Evolutionary conservation across 2,888 invertebrate genomes (phyloP).

Genomic region (Ochropleura plecta): DNA sequence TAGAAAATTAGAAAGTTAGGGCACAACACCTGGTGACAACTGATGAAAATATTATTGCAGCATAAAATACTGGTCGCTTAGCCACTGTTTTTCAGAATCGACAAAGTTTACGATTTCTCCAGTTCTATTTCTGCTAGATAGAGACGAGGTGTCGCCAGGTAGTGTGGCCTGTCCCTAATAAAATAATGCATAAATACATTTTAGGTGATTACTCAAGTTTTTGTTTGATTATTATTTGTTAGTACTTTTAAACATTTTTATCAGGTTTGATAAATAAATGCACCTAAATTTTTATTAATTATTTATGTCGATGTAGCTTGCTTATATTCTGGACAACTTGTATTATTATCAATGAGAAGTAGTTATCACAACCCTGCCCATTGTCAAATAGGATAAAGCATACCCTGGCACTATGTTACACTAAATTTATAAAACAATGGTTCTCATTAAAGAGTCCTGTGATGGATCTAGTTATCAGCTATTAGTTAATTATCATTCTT

Average conservation of each 20-base stretch:
- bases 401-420: conserved; percentile 58
- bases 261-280: conserved; percentile 63
- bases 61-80: background rate
- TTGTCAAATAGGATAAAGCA: conserved; percentile 48
- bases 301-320: conserved; percentile 35
- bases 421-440: conserved; percentile 43
- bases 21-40: conserved; percentile 8
- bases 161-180: conserved; percentile 13
- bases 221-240: conserved; percentile 52
- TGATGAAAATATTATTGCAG: conserved; percentile 5
- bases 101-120: background rate
- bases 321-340: conserved; percentile 40
- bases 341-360: conserved; percentile 47
- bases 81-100: background rate
- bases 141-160: background rate
- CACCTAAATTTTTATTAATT: conserved; percentile 50
- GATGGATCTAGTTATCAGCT: conserved; percentile 56
- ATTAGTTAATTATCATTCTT: conserved; percentile 55
- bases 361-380: conserved; percentile 51
- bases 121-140: conserved; percentile 9
- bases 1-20: conserved; percentile 38
- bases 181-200: conserved; percentile 41
- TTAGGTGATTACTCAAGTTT: conserved; percentile 47
- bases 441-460: conserved; percentile 57
- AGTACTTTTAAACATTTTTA: conserved; percentile 42